Conservation (phyloP, 1,140 invertebrate genomes). For the Meteorus sp. region DNA sequence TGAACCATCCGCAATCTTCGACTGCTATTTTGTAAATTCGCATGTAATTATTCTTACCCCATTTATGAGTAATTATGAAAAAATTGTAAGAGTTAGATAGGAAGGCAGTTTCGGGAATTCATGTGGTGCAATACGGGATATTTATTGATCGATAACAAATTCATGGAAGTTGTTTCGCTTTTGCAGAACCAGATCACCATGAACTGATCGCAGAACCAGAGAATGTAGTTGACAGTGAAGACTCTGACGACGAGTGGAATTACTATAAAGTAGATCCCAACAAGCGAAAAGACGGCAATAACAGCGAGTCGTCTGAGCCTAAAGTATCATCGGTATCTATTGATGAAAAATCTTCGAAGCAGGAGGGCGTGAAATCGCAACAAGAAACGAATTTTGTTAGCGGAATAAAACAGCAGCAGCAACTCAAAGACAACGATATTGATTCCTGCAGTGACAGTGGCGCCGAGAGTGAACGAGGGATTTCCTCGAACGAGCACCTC, state of each 20-base stretch:
- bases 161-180: constrained; percentile 25
- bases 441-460: constrained; percentile 18
- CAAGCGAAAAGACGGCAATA: constrained; percentile 39
- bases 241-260: constrained; percentile 80
- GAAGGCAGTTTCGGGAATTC: no score
- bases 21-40: no score
- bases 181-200: constrained; percentile 47
- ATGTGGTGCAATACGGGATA: no score
- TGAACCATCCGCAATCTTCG: no score
- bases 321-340: constrained; percentile 19
- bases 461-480: constrained; percentile 16
- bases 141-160: background rate
- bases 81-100: background rate
- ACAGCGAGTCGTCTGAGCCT: constrained; percentile 12
- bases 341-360: constrained; percentile 5
- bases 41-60: no score
- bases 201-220: constrained; percentile 58
- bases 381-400: constrained; percentile 20
- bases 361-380: background rate
- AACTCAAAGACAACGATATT: constrained; percentile 8
- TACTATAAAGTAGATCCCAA: constrained; percentile 69
- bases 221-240: constrained; percentile 75
- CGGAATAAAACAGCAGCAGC: constrained; percentile 11
- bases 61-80: no score
- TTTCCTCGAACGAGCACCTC: constrained; percentile 26